A percentile compares a stretch with the other conserved stretches of the same genome.
These are phyloP conservation scores for Sinocyclocheilus grahami DNA, from an alignment of 2,113 vertebrate genomes.

Conservation along the genomic window DNA sequence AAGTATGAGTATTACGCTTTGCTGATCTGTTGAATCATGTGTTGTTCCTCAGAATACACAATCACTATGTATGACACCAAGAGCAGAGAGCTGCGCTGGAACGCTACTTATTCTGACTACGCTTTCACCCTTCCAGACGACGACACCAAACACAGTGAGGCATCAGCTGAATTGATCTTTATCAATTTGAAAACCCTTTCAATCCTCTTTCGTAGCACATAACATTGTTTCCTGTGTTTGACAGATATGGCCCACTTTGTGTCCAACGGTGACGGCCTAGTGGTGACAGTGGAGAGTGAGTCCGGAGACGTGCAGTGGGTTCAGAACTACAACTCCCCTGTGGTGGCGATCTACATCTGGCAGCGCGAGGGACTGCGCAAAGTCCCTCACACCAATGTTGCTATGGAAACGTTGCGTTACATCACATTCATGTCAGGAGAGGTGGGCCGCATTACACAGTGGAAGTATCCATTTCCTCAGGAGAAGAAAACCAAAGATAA, in stretches of 20 bases:
- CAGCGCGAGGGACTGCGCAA: slow-evolving; percentile 91
- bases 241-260: slow-evolving; percentile 96
- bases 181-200: neutral
- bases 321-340: slow-evolving; percentile 94
- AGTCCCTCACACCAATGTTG: slow-evolving; percentile 90
- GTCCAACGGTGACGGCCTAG: slow-evolving; percentile 94
- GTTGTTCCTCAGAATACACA: slow-evolving; percentile 86
- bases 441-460: slow-evolving; percentile 95
- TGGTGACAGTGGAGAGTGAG: slow-evolving; percentile 96
- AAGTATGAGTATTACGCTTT: neutral
- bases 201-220: neutral
- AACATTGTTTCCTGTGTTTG: neutral
- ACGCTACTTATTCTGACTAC: slow-evolving; percentile 97
- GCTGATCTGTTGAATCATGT: neutral
- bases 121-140: slow-evolving; percentile 91
- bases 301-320: slow-evolving; percentile 93
- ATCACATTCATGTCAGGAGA: slow-evolving; percentile 97
- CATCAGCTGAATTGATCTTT: too few relatives aligned
- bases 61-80: slow-evolving; percentile 99
- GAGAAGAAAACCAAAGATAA: slow-evolving; percentile 94
- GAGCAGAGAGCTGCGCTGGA: slow-evolving; percentile 94
- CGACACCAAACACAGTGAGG: slow-evolving; percentile 91
- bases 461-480: slow-evolving; percentile 96
- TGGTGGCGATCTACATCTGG: slow-evolving; percentile 99
- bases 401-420: slow-evolving; percentile 94